phyloP scores from a whole-genome alignment of 2,797 vertebrate species.

The Esox masquinongy region DNA sequence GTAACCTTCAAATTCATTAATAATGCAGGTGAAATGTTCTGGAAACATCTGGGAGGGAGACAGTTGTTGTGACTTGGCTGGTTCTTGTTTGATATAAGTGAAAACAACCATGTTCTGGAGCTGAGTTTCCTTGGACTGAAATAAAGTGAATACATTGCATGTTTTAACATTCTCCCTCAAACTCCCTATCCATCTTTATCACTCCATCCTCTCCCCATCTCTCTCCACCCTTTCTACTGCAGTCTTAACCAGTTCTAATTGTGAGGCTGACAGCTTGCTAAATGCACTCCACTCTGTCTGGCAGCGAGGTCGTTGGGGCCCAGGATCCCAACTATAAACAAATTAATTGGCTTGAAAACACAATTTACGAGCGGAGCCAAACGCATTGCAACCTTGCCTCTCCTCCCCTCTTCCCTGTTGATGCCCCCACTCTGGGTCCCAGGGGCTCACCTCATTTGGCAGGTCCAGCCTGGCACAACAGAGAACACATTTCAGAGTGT shows the following conservation, averaged over 20 bases:
- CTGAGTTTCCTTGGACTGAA: neutral
- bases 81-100: neutral
- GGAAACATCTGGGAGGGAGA: neutral
- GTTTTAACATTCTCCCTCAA: neutral
- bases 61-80: slow-evolving; percentile 1
- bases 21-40: slow-evolving; percentile 2
- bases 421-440: neutral
- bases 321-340: slow-evolving; percentile 62
- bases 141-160: neutral
- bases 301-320: slow-evolving; percentile 57
- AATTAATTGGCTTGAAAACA: slow-evolving; percentile 68
- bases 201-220: neutral
- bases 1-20: slow-evolving; percentile 14
- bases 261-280: slow-evolving; percentile 60
- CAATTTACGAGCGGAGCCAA: slow-evolving; percentile 51
- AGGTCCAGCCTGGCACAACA: neutral
- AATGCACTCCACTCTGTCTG: slow-evolving; percentile 61
- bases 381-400: neutral
- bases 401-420: neutral
- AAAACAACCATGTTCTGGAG: neutral
- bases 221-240: neutral
- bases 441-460: neutral
- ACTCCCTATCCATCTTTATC: neutral
- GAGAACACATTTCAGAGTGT: neutral
- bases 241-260: slow-evolving; percentile 58